Conservation (phyloP, 2,888 invertebrate species). For the Mythimna lalbum region DNA sequence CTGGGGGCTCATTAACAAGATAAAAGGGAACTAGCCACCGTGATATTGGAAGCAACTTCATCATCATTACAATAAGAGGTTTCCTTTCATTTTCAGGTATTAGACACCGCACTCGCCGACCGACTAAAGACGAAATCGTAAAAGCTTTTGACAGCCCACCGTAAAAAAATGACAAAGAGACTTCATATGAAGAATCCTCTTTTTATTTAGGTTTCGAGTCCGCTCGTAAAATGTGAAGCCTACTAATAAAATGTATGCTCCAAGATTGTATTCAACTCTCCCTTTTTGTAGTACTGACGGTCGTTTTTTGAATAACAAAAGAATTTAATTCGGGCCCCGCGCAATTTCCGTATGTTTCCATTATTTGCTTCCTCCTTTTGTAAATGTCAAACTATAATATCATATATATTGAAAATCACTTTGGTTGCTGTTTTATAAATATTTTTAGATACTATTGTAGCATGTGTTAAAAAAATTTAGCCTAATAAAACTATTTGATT, state of each 20-base stretch:
- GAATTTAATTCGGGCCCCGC: slow-evolving; percentile 72
- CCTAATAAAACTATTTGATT: too few relatives aligned
- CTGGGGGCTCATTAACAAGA: slow-evolving; percentile 61
- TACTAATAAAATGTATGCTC: slow-evolving; percentile 83
- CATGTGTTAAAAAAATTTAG: too few relatives aligned
- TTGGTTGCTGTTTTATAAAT: slow-evolving; percentile 39
- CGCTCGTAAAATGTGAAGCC: slow-evolving; percentile 83
- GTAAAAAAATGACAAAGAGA: slow-evolving; percentile 86
- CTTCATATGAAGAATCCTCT: slow-evolving; percentile 84
- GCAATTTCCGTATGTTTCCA: slow-evolving; percentile 70
- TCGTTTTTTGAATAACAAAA: slow-evolving; percentile 74
- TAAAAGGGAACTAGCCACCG: slow-evolving; percentile 59
- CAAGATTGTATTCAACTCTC: slow-evolving; percentile 76
- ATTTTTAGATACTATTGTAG: too few relatives aligned
- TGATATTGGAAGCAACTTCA: slow-evolving; percentile 63
- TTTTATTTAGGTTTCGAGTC: slow-evolving; percentile 84
- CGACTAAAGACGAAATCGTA: slow-evolving; percentile 82
- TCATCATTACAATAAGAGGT: slow-evolving; percentile 62
- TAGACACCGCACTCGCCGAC: slow-evolving; percentile 63
- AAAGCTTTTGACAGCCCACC: slow-evolving; percentile 85
- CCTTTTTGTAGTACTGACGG: slow-evolving; percentile 64
- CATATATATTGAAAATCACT: slow-evolving; percentile 46
- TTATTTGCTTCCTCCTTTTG: slow-evolving; percentile 65
- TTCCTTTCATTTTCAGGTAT: slow-evolving; percentile 69
- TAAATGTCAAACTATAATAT: slow-evolving; percentile 59